Evolutionary conservation across 2,797 vertebrate genomes (phyloP).

Genomic region (Dallia pectoralis): DNA sequence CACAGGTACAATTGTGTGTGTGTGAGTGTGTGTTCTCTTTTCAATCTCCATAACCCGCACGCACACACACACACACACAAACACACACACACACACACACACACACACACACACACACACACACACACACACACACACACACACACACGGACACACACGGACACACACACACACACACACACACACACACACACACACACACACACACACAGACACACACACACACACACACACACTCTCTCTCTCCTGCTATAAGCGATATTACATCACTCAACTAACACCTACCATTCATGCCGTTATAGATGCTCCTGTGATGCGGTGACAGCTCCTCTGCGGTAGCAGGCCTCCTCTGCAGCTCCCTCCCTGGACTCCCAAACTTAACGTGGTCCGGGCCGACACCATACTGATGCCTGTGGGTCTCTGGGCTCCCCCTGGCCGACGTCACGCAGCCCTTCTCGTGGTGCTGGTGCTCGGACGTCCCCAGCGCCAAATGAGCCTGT

Average conservation of each 20-base stretch:
- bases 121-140: not conserved
- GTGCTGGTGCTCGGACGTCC: slow-evolving; percentile 84
- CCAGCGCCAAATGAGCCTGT: slow-evolving; percentile 80
- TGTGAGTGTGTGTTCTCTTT: not conserved
- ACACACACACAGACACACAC: not conserved
- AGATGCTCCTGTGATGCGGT: slow-evolving; percentile 90
- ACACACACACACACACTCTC: no score
- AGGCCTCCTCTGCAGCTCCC: slow-evolving; percentile 87
- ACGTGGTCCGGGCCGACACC: slow-evolving; percentile 85
- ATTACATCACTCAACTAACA: slow-evolving; percentile 25
- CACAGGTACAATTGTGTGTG: not conserved
- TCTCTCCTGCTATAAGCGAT: no score
- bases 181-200: not conserved
- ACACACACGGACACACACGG: not conserved
- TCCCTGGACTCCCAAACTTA: slow-evolving; percentile 85
- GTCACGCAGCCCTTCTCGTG: slow-evolving; percentile 81
- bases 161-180: not conserved
- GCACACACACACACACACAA: not conserved
- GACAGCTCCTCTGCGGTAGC: slow-evolving; percentile 85
- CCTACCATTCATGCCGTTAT: slow-evolving; percentile 98
- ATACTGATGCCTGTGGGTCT: slow-evolving; percentile 90
- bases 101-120: not conserved
- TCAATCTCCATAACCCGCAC: not conserved
- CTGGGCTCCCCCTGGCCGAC: slow-evolving; percentile 81
- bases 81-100: not conserved